Conservation (phyloP, 2,797 vertebrate species). For the Oceanodroma leucorhoa region DNA sequence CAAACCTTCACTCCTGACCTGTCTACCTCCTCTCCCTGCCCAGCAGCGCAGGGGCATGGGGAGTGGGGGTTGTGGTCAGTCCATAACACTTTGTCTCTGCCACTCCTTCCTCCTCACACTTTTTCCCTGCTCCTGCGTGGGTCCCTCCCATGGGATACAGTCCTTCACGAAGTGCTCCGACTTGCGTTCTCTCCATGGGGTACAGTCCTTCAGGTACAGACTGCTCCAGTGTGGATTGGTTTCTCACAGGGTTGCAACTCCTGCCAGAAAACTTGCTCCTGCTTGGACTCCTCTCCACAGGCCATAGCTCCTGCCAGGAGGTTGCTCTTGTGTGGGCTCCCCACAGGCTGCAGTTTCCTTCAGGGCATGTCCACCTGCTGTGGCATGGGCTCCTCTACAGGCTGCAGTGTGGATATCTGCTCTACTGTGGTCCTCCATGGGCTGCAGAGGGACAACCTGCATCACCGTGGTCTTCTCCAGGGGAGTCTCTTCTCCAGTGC, state of each 20-base stretch:
- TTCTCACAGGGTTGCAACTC: background rate
- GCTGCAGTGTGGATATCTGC: no score
- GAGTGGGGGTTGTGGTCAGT: background rate
- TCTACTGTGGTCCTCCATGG: no score
- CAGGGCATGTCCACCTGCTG: no score
- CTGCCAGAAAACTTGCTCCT: background rate
- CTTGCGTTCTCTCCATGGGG: accelerated
- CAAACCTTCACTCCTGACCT: background rate
- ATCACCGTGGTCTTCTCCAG: background rate
- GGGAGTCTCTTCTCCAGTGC: background rate
- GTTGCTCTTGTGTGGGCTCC: no score
- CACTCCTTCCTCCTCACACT: background rate
- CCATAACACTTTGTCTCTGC: background rate
- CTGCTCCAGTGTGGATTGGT: background rate
- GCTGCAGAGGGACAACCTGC: background rate
- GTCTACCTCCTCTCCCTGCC: background rate
- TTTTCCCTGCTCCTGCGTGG: background rate
- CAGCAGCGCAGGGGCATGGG: accelerated
- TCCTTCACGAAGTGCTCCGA: background rate
- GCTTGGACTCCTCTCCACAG: background rate
- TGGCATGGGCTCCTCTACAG: no score
- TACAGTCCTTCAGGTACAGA: background rate
- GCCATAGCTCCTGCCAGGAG: background rate
- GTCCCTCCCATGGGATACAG: background rate
- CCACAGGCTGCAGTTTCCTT: no score